Conservation (phyloP, 2,888 invertebrate genomes). For the Chrysolina haemoptera region DNA sequence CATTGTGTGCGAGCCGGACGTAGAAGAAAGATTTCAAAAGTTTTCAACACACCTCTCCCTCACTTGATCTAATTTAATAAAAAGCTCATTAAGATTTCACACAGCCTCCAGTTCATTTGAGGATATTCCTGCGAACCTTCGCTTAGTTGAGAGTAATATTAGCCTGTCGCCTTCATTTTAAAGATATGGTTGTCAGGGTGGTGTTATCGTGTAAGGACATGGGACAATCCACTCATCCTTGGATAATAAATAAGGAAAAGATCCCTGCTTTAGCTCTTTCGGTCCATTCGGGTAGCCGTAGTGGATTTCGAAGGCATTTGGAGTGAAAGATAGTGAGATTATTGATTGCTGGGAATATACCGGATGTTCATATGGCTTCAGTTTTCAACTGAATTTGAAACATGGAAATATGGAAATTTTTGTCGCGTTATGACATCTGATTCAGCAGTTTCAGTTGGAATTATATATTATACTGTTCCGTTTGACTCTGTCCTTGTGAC, state of each 20-base stretch:
- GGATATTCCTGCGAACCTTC: neutral
- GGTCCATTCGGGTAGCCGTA: slow-evolving; percentile 27
- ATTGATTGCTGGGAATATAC: slow-evolving; percentile 9
- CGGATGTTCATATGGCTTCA: neutral
- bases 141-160: slow-evolving; percentile 1
- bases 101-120: neutral
- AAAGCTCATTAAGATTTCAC: no score
- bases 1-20: no score
- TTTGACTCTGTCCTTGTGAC: no score
- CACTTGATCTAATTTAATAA: no score
- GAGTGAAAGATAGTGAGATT: slow-evolving; percentile 1
- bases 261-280: slow-evolving; percentile 30
- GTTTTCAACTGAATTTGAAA: neutral
- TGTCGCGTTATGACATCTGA: no score
- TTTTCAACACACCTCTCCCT: no score
- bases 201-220: slow-evolving; percentile 51
- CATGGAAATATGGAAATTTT: neutral
- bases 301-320: slow-evolving; percentile 10
- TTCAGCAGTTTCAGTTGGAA: no score
- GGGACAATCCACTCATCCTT: slow-evolving; percentile 53
- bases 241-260: slow-evolving; percentile 52
- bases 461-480: no score
- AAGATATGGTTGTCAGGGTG: slow-evolving; percentile 46
- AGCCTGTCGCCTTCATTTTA: slow-evolving; percentile 47
- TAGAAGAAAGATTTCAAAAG: no score